Evolutionary conservation across 2,888 invertebrate genomes (phyloP).

Genomic region (Heteromurus nitidus): DNA sequence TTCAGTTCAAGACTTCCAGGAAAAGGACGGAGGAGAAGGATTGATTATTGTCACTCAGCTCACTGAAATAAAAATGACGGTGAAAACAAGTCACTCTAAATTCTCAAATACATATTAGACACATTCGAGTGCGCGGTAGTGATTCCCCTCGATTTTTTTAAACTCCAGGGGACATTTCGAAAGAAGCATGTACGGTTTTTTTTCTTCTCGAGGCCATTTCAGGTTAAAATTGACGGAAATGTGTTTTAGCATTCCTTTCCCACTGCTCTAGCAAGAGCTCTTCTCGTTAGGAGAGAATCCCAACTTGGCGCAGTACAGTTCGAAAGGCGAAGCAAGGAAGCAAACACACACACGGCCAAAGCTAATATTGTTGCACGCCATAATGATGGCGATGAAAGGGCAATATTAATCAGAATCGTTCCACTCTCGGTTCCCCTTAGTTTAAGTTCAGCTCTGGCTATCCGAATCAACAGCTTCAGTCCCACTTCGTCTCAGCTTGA

Average conservation of each 20-base stretch:
- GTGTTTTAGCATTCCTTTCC: not conserved
- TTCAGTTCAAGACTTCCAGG: too few relatives aligned
- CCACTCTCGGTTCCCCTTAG: conserved; percentile 46
- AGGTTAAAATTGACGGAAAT: too few relatives aligned
- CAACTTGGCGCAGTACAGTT: not conserved
- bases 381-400: conserved; percentile 55
- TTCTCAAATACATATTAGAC: too few relatives aligned
- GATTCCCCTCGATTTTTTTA: too few relatives aligned
- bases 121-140: too few relatives aligned
- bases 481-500: not conserved
- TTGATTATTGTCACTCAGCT: too few relatives aligned
- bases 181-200: conserved; percentile 37
- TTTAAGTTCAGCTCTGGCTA: conserved; percentile 39
- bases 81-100: too few relatives aligned
- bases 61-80: too few relatives aligned
- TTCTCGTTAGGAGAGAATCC: too few relatives aligned
- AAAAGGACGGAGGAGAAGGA: too few relatives aligned
- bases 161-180: too few relatives aligned
- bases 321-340: not conserved
- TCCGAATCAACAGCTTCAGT: conserved; percentile 45
- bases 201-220: conserved; percentile 34
- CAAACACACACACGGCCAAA: not conserved
- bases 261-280: not conserved
- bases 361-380: conserved; percentile 48
- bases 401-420: conserved; percentile 61